phyloP scores from a whole-genome alignment of 2,888 invertebrate genomes.

The Dasysyrphus albostriatus region DNA sequence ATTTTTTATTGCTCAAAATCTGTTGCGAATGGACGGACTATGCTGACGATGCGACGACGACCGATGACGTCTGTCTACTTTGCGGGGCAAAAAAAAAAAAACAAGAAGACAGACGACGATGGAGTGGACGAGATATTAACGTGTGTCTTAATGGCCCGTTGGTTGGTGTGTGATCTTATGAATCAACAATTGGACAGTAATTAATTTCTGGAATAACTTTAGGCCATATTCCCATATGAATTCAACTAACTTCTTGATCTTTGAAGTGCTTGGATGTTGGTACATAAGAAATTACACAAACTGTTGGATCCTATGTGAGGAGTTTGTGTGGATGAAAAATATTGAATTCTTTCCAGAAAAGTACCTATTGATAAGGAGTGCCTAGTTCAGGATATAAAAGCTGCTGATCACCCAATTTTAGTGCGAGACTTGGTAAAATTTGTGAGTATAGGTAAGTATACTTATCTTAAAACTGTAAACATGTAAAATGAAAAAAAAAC shows the following conservation, averaged over 20 bases:
- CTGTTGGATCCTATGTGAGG: conserved; percentile 30
- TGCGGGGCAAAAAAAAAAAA: not conserved
- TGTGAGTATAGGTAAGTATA: no score
- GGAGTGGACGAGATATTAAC: conserved; percentile 67
- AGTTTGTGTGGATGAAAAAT: conserved; percentile 43
- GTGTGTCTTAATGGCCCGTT: conserved; percentile 70
- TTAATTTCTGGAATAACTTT: conserved; percentile 64
- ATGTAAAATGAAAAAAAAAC: no score
- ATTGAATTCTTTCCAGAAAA: conserved; percentile 10
- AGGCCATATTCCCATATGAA: conserved; percentile 35
- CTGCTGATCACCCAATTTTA: no score
- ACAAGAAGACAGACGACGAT: conserved; percentile 36
- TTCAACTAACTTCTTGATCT: conserved; percentile 7
- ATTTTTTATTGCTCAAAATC: conserved; percentile 73
- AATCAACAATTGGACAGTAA: conserved; percentile 73
- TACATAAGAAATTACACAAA: conserved; percentile 37
- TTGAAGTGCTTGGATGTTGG: no score
- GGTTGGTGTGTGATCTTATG: conserved; percentile 73
- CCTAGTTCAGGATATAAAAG: no score
- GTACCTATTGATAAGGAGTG: not conserved
- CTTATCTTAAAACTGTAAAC: no score
- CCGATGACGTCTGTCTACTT: conserved; percentile 25
- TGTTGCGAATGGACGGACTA: conserved; percentile 55
- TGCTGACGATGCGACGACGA: not conserved
- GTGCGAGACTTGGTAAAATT: no score